A percentile compares a stretch with the other conserved stretches of the same genome.
Conservation (phyloP, 2,113 vertebrate species). For the Eulacestoma nigropectus region DNA sequence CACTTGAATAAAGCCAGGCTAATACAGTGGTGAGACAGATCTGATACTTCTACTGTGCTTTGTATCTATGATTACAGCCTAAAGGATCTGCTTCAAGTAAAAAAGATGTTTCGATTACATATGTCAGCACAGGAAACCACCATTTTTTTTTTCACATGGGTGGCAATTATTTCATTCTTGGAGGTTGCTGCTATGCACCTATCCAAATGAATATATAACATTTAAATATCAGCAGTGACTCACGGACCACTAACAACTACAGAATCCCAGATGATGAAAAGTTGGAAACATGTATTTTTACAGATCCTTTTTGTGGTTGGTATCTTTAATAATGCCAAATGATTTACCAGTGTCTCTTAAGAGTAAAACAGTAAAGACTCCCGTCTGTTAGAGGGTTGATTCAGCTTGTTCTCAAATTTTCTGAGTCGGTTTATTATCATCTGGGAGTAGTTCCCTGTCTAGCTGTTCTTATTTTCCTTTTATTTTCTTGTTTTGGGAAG, state of each 20-base stretch:
- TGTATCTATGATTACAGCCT: not conserved
- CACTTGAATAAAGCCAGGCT: not conserved
- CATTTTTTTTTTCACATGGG: not conserved
- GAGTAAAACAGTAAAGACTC: not conserved
- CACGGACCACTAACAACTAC: not conserved
- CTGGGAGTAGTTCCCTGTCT: not conserved
- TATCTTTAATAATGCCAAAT: conserved; percentile 41
- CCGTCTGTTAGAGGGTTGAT: not conserved
- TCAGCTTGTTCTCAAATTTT: conserved; percentile 8
- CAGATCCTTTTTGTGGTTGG: conserved; percentile 19
- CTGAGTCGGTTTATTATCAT: conserved; percentile 3
- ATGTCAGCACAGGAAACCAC: not conserved
- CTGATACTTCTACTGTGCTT: not conserved
- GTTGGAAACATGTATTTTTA: not conserved
- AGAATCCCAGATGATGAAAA: conserved; percentile 31
- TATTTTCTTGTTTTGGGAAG: not conserved
- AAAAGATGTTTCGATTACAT: not conserved
- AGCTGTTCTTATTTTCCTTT: not conserved
- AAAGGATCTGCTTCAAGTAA: not conserved
- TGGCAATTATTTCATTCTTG: not conserved
- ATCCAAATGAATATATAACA: not conserved
- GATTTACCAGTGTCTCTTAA: conserved; percentile 10
- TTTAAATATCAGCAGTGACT: conserved; percentile 6
- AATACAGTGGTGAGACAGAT: not conserved
- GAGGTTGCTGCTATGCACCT: not conserved